Conservation (phyloP, 2,113 vertebrate species). For the Vidua macroura region DNA sequence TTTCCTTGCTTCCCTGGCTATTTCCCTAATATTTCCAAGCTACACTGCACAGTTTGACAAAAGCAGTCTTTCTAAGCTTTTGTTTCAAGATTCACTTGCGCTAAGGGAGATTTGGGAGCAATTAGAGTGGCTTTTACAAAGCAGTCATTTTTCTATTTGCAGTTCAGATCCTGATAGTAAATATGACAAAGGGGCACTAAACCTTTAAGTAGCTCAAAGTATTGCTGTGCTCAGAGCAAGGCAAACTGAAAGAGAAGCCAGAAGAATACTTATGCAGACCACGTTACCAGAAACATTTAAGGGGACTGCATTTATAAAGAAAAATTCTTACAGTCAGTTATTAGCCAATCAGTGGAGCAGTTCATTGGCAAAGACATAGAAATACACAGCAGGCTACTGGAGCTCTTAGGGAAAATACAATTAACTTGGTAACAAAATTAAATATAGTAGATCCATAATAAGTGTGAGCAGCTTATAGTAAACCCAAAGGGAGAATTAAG, state of each 20-base stretch:
- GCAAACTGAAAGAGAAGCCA: neutral
- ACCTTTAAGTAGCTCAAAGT: neutral
- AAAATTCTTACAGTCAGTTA: constrained; percentile 52
- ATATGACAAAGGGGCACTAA: constrained; percentile 34
- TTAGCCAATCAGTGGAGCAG: constrained; percentile 42
- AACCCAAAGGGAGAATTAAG: constrained; percentile 48
- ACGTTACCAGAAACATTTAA: constrained; percentile 1
- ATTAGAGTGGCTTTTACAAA: constrained; percentile 20
- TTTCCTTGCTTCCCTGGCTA: neutral
- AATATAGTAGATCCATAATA: constrained; percentile 49
- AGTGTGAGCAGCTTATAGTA: constrained; percentile 46
- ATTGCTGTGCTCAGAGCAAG: neutral
- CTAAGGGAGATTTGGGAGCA: neutral
- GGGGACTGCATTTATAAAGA: constrained; percentile 8
- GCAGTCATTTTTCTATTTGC: neutral
- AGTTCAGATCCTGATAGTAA: constrained; percentile 19
- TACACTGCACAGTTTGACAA: neutral
- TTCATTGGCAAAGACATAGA: constrained; percentile 45
- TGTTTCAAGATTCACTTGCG: constrained; percentile 19
- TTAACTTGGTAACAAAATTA: constrained; percentile 60
- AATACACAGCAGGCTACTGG: constrained; percentile 38
- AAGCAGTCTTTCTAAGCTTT: neutral
- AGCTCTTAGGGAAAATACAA: constrained; percentile 60
- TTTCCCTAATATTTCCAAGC: neutral
- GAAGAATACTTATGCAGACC: neutral